These are phyloP conservation scores for Prionailurus bengalensis DNA, from an alignment of 2,113 vertebrate genomes.

Conservation along the genomic window DNA sequence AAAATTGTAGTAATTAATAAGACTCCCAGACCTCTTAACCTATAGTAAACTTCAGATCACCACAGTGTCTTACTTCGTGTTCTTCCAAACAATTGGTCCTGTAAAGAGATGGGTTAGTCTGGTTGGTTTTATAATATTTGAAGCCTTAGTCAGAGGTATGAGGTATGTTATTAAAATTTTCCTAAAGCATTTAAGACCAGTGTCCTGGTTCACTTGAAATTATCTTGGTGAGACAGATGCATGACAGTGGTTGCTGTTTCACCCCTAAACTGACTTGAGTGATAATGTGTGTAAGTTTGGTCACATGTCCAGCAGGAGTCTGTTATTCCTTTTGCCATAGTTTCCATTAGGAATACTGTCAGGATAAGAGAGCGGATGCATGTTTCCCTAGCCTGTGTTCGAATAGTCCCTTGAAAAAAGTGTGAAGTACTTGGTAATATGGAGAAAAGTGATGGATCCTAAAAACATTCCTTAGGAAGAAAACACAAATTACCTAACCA, in stretches of 20 bases:
- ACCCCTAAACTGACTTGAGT: constrained; percentile 43
- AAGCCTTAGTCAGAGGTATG: not conserved
- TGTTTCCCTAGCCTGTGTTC: constrained; percentile 3
- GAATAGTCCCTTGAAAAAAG: constrained; percentile 58
- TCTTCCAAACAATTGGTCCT: not conserved
- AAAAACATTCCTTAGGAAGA: not conserved
- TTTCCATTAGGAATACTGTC: constrained; percentile 52
- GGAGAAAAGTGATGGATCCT: not conserved
- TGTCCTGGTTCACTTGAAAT: constrained; percentile 39
- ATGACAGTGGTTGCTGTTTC: not conserved
- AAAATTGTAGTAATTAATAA: constrained; percentile 71
- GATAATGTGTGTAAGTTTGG: not conserved
- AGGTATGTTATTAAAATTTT: constrained; percentile 42
- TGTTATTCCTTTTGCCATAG: not conserved
- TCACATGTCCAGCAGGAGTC: not conserved
- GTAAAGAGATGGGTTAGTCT: constrained; percentile 8
- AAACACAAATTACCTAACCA: not conserved
- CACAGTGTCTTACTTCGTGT: constrained; percentile 31
- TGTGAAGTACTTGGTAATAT: not conserved
- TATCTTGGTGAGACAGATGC: constrained; percentile 33
- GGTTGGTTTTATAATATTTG: constrained; percentile 34
- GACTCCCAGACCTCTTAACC: not conserved
- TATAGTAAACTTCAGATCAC: not conserved
- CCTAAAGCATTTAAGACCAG: not conserved
- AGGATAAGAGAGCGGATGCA: constrained; percentile 28